Conservation (phyloP, 2,888 invertebrate species). For the Aphodius granarius region DNA sequence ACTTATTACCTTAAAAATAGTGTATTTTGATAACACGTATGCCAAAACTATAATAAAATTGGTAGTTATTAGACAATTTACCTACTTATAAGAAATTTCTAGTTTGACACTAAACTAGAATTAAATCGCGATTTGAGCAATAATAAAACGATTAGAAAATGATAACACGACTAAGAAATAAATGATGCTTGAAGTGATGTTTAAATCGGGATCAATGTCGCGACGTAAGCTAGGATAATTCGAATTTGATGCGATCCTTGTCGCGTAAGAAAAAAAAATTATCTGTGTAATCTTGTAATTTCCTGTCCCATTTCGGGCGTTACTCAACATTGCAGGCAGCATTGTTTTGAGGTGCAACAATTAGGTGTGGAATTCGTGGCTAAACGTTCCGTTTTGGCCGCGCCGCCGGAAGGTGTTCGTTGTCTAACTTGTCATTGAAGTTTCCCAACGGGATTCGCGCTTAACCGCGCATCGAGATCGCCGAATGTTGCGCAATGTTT, state of each 20-base stretch:
- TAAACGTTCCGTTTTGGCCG: constrained; percentile 15
- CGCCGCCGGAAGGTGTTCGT: constrained; percentile 24
- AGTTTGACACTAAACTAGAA: background rate
- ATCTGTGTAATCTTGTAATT: background rate
- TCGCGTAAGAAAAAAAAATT: background rate
- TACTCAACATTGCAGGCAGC: background rate
- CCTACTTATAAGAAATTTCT: background rate
- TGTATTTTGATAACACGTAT: too few relatives aligned
- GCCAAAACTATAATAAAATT: background rate
- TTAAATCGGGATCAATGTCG: background rate
- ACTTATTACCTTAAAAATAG: too few relatives aligned
- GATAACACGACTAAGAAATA: background rate
- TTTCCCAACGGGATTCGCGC: constrained; percentile 25
- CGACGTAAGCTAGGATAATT: background rate
- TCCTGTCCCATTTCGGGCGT: constrained; percentile 1
- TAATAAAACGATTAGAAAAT: background rate
- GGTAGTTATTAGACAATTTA: background rate
- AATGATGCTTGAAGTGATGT: background rate
- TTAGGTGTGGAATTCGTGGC: constrained; percentile 16
- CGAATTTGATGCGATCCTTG: background rate
- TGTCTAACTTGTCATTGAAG: constrained; percentile 27
- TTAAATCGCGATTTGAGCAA: background rate
- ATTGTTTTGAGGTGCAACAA: constrained; percentile 14
- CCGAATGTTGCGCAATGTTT: constrained; percentile 14
- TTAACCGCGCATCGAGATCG: constrained; percentile 22